Conservation (phyloP, 2,888 invertebrate genomes). For the Amiota communis region DNA sequence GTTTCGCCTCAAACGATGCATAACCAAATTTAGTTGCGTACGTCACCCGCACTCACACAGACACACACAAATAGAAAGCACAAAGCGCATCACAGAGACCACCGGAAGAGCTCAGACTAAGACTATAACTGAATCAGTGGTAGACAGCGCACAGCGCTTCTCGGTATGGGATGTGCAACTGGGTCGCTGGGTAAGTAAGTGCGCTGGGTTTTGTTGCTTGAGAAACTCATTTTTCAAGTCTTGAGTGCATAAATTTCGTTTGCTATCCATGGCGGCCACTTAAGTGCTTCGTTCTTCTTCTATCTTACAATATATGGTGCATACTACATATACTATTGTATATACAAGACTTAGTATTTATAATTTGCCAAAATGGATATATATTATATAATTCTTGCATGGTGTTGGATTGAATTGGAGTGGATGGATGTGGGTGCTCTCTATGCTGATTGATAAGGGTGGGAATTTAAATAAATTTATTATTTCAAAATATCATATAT, state of each 20-base stretch:
- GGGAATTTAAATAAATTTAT: too few species aligned
- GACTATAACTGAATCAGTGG: too few species aligned
- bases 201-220: neutral
- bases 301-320: neutral
- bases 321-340: too few species aligned
- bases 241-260: constrained; percentile 16
- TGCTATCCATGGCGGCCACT: constrained; percentile 15
- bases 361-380: too few species aligned
- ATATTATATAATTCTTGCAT: too few species aligned
- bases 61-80: constrained; percentile 22
- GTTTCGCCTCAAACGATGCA: constrained; percentile 18
- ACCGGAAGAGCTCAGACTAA: too few species aligned
- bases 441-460: too few species aligned
- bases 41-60: neutral
- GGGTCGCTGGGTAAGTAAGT: constrained; percentile 40
- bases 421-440: too few species aligned
- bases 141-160: too few species aligned
- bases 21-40: constrained; percentile 16
- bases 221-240: constrained; percentile 16
- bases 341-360: too few species aligned
- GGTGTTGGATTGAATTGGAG: too few species aligned
- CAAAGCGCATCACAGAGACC: constrained; percentile 11
- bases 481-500: too few species aligned
- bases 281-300: constrained; percentile 14
- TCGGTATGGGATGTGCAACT: constrained; percentile 46